These are phyloP conservation scores for Papilio elwesi DNA, from an alignment of 2,888 invertebrate genomes.

Conservation along the genomic window DNA sequence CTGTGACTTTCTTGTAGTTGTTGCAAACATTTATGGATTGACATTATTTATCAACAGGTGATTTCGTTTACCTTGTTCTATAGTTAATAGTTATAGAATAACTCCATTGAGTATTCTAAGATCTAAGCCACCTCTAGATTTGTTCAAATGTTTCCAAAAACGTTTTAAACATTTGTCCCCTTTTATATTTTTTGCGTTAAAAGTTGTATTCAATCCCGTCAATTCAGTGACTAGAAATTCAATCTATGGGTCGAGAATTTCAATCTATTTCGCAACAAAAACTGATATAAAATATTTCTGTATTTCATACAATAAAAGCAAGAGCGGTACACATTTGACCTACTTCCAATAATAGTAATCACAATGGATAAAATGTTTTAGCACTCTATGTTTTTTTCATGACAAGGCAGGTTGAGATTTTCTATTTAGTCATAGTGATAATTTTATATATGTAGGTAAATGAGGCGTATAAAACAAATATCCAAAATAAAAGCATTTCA, in stretches of 20 bases:
- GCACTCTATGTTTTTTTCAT: background rate
- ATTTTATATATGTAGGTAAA: too few relatives aligned
- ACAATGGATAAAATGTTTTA: constrained; percentile 9
- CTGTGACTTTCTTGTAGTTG: too few relatives aligned
- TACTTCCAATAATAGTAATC: constrained; percentile 30
- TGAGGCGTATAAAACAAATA: too few relatives aligned
- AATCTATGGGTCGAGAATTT: constrained; percentile 9
- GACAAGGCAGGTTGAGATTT: background rate
- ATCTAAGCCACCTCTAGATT: too few relatives aligned
- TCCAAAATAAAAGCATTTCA: too few relatives aligned
- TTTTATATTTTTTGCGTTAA: background rate
- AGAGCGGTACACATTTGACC: constrained; percentile 25
- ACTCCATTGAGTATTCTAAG: too few relatives aligned
- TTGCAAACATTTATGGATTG: too few relatives aligned
- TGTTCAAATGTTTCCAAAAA: background rate
- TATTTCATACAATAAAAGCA: constrained; percentile 33
- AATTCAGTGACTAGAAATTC: constrained; percentile 9
- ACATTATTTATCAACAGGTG: too few relatives aligned
- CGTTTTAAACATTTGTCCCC: background rate
- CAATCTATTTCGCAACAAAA: constrained; percentile 19
- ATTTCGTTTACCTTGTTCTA: too few relatives aligned
- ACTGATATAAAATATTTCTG: constrained; percentile 33
- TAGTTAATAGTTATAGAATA: too few relatives aligned
- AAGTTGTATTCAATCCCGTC: constrained; percentile 13
- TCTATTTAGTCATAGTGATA: background rate